These are phyloP conservation scores for Archaeoteleia sp. DNA, from an alignment of 2,888 invertebrate species.

Conservation along the genomic window DNA sequence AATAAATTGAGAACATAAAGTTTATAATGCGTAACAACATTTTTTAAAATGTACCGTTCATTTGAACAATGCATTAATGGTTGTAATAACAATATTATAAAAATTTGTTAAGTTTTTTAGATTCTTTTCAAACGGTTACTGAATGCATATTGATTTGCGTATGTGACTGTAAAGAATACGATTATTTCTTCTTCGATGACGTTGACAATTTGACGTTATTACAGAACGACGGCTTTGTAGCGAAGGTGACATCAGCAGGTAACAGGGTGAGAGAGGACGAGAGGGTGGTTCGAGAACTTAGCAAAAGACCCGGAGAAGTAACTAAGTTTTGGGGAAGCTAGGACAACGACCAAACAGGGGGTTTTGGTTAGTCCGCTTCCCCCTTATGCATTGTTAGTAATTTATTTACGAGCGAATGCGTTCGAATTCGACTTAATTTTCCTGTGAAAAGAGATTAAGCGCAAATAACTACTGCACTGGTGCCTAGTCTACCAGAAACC, in stretches of 20 bases:
- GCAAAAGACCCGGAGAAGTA: constrained; percentile 15
- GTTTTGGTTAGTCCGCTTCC: constrained; percentile 41
- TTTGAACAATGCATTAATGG: too few relatives aligned
- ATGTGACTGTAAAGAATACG: constrained; percentile 3
- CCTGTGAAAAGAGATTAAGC: constrained; percentile 64
- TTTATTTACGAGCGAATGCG: constrained; percentile 61
- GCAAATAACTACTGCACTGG: constrained; percentile 58
- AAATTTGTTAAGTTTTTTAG: too few relatives aligned
- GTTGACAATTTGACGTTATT: constrained; percentile 29
- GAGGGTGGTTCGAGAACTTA: constrained; percentile 10
- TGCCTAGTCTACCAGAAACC: constrained; percentile 57
- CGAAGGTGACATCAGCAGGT: constrained; percentile 33
- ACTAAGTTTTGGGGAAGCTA: constrained; percentile 9
- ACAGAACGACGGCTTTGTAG: constrained; percentile 24
- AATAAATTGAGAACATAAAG: too few relatives aligned
- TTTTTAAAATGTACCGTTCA: too few relatives aligned
- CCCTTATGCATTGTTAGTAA: constrained; percentile 60
- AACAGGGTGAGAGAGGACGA: constrained; percentile 21
- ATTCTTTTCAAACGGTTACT: too few relatives aligned
- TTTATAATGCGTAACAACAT: too few relatives aligned
- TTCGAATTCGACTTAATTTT: constrained; percentile 66
- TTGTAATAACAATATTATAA: too few relatives aligned
- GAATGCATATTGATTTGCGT: constrained; percentile 5
- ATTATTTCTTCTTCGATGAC: constrained; percentile 9
- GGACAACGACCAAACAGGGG: constrained; percentile 26